Percentiles rank a stretch among this genome's conserved stretches.
phyloP scores from a whole-genome alignment of 2,797 vertebrate species.

The Bradypodion pumilum region DNA sequence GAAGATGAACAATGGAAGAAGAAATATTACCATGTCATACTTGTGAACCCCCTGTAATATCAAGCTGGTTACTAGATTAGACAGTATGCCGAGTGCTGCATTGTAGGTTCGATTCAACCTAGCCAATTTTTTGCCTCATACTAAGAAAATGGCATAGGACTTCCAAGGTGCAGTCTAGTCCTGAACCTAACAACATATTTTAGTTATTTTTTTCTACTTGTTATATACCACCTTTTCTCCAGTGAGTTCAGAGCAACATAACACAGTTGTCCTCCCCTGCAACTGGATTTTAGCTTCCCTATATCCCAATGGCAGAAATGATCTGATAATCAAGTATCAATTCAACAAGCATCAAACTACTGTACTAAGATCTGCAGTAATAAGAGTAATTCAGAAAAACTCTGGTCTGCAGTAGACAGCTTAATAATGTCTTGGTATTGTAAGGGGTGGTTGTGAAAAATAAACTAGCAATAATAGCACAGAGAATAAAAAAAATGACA shows the following conservation, averaged over 20 bases:
- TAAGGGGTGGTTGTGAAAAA: fast-evolving
- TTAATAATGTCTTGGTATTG: not conserved
- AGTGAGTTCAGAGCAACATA: not conserved
- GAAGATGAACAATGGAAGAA: not conserved
- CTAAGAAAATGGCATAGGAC: not conserved
- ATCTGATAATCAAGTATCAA: not conserved
- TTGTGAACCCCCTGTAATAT: not conserved
- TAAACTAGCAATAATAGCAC: not conserved
- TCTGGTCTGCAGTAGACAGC: not conserved
- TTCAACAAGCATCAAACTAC: not conserved
- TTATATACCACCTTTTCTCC: not conserved
- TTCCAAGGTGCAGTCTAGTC: not conserved
- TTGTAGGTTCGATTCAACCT: not conserved
- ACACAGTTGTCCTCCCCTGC: not conserved
- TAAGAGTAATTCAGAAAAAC: not conserved
- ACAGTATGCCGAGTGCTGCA: not conserved
- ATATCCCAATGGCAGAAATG: not conserved
- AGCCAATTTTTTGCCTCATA: not conserved
- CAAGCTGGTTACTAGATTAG: not conserved
- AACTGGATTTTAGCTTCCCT: not conserved
- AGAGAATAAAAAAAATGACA: not conserved
- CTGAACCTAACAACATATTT: not conserved
- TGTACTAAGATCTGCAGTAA: not conserved
- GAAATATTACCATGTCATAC: not conserved
- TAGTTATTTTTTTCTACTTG: not conserved